phyloP scores from a whole-genome alignment of 2,888 invertebrate genomes.

The Polydrusus tereticollis region DNA sequence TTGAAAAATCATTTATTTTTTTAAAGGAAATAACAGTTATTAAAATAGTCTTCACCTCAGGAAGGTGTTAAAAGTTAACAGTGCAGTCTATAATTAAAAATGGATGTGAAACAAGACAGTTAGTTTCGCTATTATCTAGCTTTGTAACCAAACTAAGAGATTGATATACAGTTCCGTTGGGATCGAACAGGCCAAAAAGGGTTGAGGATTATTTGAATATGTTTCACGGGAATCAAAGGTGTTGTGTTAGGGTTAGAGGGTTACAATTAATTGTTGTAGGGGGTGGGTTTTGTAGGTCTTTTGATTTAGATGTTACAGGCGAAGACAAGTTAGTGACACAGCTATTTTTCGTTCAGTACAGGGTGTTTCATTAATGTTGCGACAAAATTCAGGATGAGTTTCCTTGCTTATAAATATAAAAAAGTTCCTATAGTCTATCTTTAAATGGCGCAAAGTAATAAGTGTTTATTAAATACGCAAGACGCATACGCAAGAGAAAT shows the following conservation, averaged over 20 bases:
- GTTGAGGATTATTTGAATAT: not conserved
- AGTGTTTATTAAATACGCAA: no score
- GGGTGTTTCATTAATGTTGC: no score
- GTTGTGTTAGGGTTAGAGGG: not conserved
- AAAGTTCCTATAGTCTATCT: no score
- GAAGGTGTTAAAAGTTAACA: constrained; percentile 42
- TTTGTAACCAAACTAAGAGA: not conserved
- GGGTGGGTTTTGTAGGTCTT: not conserved
- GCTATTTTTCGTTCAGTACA: not conserved
- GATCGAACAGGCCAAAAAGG: not conserved
- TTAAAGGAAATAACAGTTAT: constrained; percentile 37
- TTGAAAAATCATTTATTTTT: no score
- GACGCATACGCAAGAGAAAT: no score
- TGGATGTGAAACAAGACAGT: constrained; percentile 32
- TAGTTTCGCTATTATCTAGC: not conserved
- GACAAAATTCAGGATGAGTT: no score
- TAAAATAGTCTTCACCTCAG: constrained; percentile 20
- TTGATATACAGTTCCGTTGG: not conserved
- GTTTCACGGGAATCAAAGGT: constrained; percentile 14
- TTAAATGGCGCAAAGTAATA: no score
- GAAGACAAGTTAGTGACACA: not conserved
- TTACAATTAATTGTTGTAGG: not conserved
- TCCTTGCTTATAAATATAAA: no score
- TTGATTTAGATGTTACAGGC: not conserved
- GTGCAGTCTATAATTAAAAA: constrained; percentile 41